phyloP scores from a whole-genome alignment of 2,888 invertebrate species.

The Hypena proboscidalis region DNA sequence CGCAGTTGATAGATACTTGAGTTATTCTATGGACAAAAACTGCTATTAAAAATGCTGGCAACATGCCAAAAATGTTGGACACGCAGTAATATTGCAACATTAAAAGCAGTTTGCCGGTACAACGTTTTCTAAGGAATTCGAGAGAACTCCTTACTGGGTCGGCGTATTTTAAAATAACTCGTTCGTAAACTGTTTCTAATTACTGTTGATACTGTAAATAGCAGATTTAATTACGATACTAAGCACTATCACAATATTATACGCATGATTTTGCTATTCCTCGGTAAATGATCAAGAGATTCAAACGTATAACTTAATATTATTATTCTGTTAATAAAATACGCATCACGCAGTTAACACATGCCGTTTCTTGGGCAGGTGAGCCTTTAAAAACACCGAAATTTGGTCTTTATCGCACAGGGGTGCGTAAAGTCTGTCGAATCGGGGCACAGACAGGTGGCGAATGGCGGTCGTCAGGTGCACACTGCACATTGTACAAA shows the following conservation, averaged over 20 bases:
- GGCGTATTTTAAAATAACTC: slow-evolving; percentile 16
- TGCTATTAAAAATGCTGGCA: slow-evolving; percentile 1
- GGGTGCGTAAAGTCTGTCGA: slow-evolving; percentile 28
- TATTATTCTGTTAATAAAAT: too few species aligned
- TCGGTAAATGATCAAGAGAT: too few species aligned
- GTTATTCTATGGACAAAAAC: too few species aligned
- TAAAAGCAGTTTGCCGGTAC: slow-evolving; percentile 5
- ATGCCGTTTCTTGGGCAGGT: slow-evolving; percentile 20
- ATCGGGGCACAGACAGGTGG: slow-evolving; percentile 53
- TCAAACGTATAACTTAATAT: too few species aligned
- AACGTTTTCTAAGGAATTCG: slow-evolving; percentile 21
- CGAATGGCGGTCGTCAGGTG: slow-evolving; percentile 54
- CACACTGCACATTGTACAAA: slow-evolving; percentile 46
- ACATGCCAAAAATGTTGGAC: slow-evolving; percentile 3
- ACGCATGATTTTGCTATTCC: too few species aligned
- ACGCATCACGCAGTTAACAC: too few species aligned
- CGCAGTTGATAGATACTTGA: too few species aligned
- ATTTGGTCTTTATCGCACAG: slow-evolving; percentile 18
- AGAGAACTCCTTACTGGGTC: slow-evolving; percentile 23
- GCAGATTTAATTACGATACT: too few species aligned
- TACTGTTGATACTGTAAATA: not conserved
- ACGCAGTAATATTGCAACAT: slow-evolving; percentile 23
- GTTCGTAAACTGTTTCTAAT: slow-evolving; percentile 7
- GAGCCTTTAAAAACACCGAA: slow-evolving; percentile 15
- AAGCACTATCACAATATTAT: too few species aligned